Evolutionary conservation across 2,113 vertebrate genomes (phyloP).

Genomic region (Nettapus auritus): DNA sequence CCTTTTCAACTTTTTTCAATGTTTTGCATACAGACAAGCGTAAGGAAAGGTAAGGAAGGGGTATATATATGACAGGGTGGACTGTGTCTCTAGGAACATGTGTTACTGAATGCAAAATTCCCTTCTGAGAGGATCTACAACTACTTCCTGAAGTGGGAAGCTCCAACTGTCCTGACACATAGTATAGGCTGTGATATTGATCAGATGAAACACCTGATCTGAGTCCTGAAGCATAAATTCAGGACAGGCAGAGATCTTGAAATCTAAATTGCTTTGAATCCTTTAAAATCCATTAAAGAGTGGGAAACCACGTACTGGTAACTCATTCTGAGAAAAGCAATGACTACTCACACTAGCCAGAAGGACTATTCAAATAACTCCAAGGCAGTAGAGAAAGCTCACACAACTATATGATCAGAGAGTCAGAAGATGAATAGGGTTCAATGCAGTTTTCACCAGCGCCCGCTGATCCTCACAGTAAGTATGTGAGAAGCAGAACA

Average conservation of each 20-base stretch:
- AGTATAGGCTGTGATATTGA: background rate
- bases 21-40: background rate
- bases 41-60: background rate
- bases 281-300: background rate
- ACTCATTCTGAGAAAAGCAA: background rate
- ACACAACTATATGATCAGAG: background rate
- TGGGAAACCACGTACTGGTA: background rate
- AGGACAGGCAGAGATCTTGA: background rate
- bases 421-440: background rate
- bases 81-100: background rate
- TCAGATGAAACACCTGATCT: background rate
- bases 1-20: background rate
- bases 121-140: background rate
- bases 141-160: background rate
- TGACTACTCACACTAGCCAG: background rate
- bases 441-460: background rate
- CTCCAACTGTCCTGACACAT: background rate
- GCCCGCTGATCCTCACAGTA: background rate
- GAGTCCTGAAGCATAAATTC: background rate
- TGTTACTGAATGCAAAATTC: background rate
- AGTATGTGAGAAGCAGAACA: background rate
- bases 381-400: background rate
- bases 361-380: background rate
- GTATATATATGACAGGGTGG: background rate
- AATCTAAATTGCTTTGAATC: background rate